A percentile compares a stretch with the other conserved stretches of the same genome.
These are phyloP conservation scores for Bagarius yarrelli DNA, from an alignment of 2,113 vertebrate species.

Conservation along the genomic window DNA sequence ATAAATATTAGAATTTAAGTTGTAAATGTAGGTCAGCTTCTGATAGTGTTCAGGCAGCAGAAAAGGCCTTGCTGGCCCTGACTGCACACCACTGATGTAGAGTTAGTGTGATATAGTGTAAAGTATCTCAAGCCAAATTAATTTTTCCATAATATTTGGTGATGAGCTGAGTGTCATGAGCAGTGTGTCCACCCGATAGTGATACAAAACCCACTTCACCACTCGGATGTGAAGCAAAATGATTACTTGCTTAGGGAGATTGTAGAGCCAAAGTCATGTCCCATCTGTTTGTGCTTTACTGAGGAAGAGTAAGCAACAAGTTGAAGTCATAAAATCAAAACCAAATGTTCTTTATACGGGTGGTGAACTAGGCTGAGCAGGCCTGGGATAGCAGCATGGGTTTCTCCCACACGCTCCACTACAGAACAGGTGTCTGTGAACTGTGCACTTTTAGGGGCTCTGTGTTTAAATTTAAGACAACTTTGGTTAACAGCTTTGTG, in stretches of 20 bases:
- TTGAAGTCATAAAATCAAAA: conserved; percentile 74
- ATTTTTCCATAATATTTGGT: background rate
- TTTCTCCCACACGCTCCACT: conserved; percentile 45
- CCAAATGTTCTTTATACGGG: conserved; percentile 69
- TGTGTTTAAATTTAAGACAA: background rate
- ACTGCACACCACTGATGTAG: no score
- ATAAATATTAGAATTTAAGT: no score
- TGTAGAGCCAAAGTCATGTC: conserved; percentile 49
- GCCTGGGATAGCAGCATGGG: conserved; percentile 51
- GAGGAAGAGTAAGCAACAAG: conserved; percentile 67
- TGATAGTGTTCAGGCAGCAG: no score
- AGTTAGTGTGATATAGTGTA: background rate
- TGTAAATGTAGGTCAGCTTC: no score
- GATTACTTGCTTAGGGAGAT: conserved; percentile 46
- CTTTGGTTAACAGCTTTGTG: background rate
- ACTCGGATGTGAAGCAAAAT: conserved; percentile 38
- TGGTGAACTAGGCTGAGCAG: conserved; percentile 50
- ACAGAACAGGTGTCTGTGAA: conserved; percentile 67
- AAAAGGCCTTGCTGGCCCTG: no score
- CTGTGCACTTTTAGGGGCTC: conserved; percentile 49
- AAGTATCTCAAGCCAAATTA: background rate
- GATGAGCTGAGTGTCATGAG: background rate
- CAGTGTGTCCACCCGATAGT: conserved; percentile 4
- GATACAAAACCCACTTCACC: conserved; percentile 2
- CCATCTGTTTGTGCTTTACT: conserved; percentile 68